phyloP scores from a whole-genome alignment of 1,140 invertebrate genomes.

The Scaptomyza pallida region DNA sequence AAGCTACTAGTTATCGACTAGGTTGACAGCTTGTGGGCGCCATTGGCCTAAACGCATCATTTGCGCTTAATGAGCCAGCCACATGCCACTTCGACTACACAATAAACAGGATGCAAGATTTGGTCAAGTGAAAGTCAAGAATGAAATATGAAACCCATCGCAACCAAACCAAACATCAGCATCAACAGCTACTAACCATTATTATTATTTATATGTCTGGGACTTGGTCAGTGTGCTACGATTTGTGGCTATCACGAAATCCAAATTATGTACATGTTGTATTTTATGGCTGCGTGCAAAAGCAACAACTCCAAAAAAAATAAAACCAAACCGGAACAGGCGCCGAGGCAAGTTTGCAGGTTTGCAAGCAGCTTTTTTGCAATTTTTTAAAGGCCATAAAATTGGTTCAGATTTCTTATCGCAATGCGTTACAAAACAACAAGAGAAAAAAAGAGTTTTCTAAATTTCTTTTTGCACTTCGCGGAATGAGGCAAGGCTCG shows the following conservation, averaged over 20 bases:
- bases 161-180: constrained; percentile 9
- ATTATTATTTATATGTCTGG: constrained; percentile 46
- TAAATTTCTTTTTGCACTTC: constrained; percentile 7
- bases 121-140: constrained; percentile 33
- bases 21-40: constrained; percentile 21
- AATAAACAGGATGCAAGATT: background rate
- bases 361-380: background rate
- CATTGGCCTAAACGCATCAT: constrained; percentile 6
- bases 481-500: no score
- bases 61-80: constrained; percentile 25
- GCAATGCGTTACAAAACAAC: constrained; percentile 28
- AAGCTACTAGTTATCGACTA: constrained; percentile 29
- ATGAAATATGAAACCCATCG: constrained; percentile 6
- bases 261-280: constrained; percentile 46
- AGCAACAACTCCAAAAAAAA: background rate
- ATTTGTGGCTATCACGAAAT: constrained; percentile 42
- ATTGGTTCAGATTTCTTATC: constrained; percentile 73
- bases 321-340: constrained; percentile 39
- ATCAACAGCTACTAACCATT: background rate
- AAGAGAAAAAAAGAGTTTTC: constrained; percentile 4
- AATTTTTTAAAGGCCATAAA: constrained; percentile 37
- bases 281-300: background rate
- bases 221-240: constrained; percentile 64
- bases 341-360: constrained; percentile 2
- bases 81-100: constrained; percentile 13